Evolutionary conservation across 2,888 invertebrate genomes (phyloP), one percentile per base, ranked within the genome.

Genomic region (Leucophora obtusa): DNA sequence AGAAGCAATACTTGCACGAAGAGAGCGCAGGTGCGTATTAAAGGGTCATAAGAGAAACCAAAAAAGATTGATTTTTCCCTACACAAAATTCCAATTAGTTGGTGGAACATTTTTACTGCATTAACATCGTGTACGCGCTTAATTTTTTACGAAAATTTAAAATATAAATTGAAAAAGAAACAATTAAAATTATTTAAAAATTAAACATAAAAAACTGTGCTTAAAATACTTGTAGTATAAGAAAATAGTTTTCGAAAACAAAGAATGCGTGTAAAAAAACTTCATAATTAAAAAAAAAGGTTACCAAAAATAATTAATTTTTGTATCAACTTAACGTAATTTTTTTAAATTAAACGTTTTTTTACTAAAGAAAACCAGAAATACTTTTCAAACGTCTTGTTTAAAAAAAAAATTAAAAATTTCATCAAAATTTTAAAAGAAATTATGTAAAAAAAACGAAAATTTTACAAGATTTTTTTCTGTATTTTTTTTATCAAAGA

Each of bases 21-120:
- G 59, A 63, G 24, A 59, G 81, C 81, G 81, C 81, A 81, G 77
- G 81, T 81, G 81, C 80, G 68, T 70, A 66, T 15, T 59, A 56
- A 79, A 75, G 62, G 80, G 68, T 73, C 72, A 74, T 59, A 73
- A 75, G 76, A 76, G 75, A 79, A 79, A 65, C 82, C 63, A 78
- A 63, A 70, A 85, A 88, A 85, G 87, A 87, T 87, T 87, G 87
- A 87, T 87, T 87, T 87, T 87, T 87, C 86, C 69, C 78, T 83
- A 77, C 75, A 79, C 80, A 60, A 77, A 69, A 59, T 77, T 70
- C 11, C 70, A 83, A 82, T 84, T 80, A 82, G 82, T 84, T 84
- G 83, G 82, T 80, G 79, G 84, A 83, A 83, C 83, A 84, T 58
- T 84, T 82, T 82, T 77, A 77, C 38, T 77, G 79, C 75, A 80